These are phyloP conservation scores for Melanostoma scalare DNA, from an alignment of 2,888 invertebrate species.

Conservation along the genomic window DNA sequence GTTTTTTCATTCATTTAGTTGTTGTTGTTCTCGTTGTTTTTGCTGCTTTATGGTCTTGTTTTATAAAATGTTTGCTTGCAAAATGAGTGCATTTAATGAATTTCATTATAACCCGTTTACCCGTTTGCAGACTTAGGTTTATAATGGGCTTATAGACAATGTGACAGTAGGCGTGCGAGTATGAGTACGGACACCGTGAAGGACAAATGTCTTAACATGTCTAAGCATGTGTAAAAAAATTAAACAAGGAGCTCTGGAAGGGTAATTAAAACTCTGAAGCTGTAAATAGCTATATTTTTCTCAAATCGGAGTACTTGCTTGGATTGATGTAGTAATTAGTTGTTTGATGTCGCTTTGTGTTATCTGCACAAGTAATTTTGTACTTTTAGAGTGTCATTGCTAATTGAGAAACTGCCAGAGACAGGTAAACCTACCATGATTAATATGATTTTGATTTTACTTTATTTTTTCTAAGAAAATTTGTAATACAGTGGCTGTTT, in stretches of 20 bases:
- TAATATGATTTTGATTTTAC: slow-evolving; percentile 20
- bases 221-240: slow-evolving; percentile 68
- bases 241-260: slow-evolving; percentile 46
- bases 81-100: slow-evolving; percentile 71
- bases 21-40: slow-evolving; percentile 32
- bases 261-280: slow-evolving; percentile 66
- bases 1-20: slow-evolving; percentile 1
- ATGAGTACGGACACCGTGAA: slow-evolving; percentile 66
- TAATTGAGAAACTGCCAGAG: slow-evolving; percentile 55
- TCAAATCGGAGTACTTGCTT: slow-evolving; percentile 62
- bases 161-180: slow-evolving; percentile 71
- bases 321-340: slow-evolving; percentile 71
- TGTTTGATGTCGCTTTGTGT: slow-evolving; percentile 62
- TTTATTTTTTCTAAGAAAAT: not conserved
- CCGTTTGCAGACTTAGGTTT: slow-evolving; percentile 38
- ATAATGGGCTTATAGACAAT: slow-evolving; percentile 58
- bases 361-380: slow-evolving; percentile 63
- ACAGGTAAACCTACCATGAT: slow-evolving; percentile 44
- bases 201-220: slow-evolving; percentile 73
- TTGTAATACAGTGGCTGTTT: no score
- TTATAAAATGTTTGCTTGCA: slow-evolving; percentile 62
- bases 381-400: slow-evolving; percentile 54
- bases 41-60: slow-evolving; percentile 40
- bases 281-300: slow-evolving; percentile 64
- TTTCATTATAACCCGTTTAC: slow-evolving; percentile 68